Evolutionary conservation across 2,797 vertebrate genomes (phyloP), one percentile per base, ranked within the genome.

Genomic region (Erpetoichthys calabaricus): DNA sequence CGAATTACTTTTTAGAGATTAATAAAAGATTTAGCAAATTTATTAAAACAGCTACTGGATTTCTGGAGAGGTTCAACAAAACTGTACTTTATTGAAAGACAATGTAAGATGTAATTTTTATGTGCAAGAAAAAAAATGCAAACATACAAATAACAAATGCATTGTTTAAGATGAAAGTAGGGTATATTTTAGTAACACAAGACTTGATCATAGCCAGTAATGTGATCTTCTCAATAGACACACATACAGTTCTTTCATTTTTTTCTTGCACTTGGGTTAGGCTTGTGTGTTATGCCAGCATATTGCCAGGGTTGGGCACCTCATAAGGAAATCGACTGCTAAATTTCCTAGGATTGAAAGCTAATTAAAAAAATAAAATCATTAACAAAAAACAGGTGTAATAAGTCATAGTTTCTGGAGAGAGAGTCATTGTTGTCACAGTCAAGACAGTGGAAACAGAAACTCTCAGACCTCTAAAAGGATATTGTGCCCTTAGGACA

Each of bases 361-460:
- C 64, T 61, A 60, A 58, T 66, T 77, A 43, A 42, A 54, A 54
- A 53, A 25, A 25, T 25, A 25, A 25, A 25, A 25, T 25, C 25
- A 25, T 25, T 25, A 25, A 25, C 25, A 25, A 25, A n/a, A 42
- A 54, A 42, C 53, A 54, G 53, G 53, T 54, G 53, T 54, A 7
- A 42, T 42, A 54, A 79, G 68, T 76, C 78, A 73, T 72, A 72
- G 71, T 75, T 74, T 69, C 59, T 71, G 61, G 68, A 70, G 73
- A 71, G 63, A 58, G 68, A 60, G 64, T 70, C 75, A 77, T 78
- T 79, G 75, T 79, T 74, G 8, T 42, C 25, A 41, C 7, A 63
- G 67, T 73, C 76, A 79, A 84, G 81, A 68, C 0, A 66, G 62
- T 0, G 73, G 82, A 79, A 84, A 85, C 75, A 83, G 77, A 78